Conservation (phyloP, 1,140 invertebrate species). For the Bombus haemorrhoidalis region DNA sequence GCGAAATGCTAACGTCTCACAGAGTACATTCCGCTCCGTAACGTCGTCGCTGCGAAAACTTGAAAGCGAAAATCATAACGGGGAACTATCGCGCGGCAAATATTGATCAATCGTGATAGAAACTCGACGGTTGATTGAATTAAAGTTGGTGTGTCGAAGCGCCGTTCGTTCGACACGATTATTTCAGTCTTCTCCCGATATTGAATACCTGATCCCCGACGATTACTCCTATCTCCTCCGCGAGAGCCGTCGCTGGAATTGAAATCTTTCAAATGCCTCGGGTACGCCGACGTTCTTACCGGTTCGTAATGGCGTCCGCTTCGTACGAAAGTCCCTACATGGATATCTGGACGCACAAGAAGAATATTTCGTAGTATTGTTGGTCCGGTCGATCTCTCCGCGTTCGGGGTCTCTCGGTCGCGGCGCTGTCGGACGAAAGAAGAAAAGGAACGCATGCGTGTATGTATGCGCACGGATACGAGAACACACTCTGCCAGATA, state of each 20-base stretch:
- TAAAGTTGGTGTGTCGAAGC: conserved; percentile 45
- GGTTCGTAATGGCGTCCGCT: conserved; percentile 45
- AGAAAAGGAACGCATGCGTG: conserved; percentile 18
- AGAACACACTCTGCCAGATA: neutral
- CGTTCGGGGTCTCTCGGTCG: neutral
- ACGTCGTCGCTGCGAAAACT: neutral
- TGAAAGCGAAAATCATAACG: neutral
- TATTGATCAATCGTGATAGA: conserved; percentile 42
- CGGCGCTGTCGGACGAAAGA: conserved; percentile 40
- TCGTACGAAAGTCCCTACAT: conserved; percentile 23
- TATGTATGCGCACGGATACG: neutral
- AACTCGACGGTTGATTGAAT: conserved; percentile 36
- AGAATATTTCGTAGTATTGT: conserved; percentile 45
- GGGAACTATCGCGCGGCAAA: conserved; percentile 31
- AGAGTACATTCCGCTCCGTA: neutral
- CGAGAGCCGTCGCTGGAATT: conserved; percentile 34
- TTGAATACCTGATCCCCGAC: conserved; percentile 41
- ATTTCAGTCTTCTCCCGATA: conserved; percentile 5
- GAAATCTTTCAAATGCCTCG: conserved; percentile 48
- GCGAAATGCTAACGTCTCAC: neutral
- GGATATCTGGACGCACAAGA: conserved; percentile 39
- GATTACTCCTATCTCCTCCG: conserved; percentile 37
- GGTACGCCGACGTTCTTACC: conserved; percentile 38
- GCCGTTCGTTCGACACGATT: conserved; percentile 6
- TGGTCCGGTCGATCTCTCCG: conserved; percentile 21